Conservation (phyloP, 2,888 invertebrate species). For the Phania funesta region DNA sequence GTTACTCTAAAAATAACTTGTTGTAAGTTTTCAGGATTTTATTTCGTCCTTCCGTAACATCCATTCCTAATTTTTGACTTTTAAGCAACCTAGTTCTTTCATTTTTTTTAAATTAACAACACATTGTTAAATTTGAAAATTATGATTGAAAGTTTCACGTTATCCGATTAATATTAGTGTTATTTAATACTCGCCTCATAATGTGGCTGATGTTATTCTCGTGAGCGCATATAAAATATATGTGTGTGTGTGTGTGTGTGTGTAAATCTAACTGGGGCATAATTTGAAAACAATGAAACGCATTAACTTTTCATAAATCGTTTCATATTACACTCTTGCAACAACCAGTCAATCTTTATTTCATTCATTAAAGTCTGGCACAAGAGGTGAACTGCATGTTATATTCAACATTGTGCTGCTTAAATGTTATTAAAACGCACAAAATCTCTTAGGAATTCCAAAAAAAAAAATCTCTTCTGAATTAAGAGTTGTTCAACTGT, state of each 20-base stretch:
- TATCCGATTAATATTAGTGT: slow-evolving; percentile 63
- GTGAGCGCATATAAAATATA: slow-evolving; percentile 22
- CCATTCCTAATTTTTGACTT: background rate
- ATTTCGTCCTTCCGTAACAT: background rate
- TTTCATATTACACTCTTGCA: slow-evolving; percentile 55
- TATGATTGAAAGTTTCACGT: slow-evolving; percentile 60
- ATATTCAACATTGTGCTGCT: slow-evolving; percentile 17
- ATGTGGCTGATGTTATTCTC: slow-evolving; percentile 13
- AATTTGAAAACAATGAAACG: slow-evolving; percentile 64
- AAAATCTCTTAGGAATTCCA: slow-evolving; percentile 63
- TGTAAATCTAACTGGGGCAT: slow-evolving; percentile 37
- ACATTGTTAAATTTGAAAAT: slow-evolving; percentile 39
- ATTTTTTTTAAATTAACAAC: slow-evolving; percentile 9
- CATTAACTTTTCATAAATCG: slow-evolving; percentile 52
- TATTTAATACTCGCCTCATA: slow-evolving; percentile 62
- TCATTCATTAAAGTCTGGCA: slow-evolving; percentile 37
- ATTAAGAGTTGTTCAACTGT: slow-evolving; percentile 47
- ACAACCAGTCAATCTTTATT: slow-evolving; percentile 16
- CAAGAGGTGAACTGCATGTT: slow-evolving; percentile 16
- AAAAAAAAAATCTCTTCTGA: slow-evolving; percentile 38
- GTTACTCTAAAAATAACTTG: no score
- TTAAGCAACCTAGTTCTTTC: slow-evolving; percentile 9
- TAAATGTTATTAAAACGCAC: slow-evolving; percentile 41
- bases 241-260: background rate
- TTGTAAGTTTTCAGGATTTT: background rate